Conservation (phyloP, 2,888 invertebrate genomes). For the Lasius platythorax region DNA sequence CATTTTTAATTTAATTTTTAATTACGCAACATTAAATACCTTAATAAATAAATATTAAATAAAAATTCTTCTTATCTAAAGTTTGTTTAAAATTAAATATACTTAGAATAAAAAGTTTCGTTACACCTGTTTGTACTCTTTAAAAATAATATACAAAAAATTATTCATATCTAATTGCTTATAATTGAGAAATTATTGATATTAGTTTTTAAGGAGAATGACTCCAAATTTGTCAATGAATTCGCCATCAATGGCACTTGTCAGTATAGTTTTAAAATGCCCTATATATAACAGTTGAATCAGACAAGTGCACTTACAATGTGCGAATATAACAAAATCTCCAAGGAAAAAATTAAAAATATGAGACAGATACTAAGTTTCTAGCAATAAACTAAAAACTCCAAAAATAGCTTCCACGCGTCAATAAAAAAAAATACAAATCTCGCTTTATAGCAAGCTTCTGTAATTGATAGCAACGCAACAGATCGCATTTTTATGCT, state of each 20-base stretch:
- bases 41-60: neutral
- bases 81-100: constrained; percentile 14
- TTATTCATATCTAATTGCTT: constrained; percentile 28
- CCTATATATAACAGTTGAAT: constrained; percentile 49
- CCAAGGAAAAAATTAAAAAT: constrained; percentile 3
- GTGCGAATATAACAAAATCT: constrained; percentile 47
- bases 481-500: constrained; percentile 4
- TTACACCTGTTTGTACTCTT: constrained; percentile 2
- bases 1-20: neutral
- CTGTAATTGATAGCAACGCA: constrained; percentile 16
- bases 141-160: constrained; percentile 14
- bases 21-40: neutral
- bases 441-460: neutral
- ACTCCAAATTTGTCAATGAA: constrained; percentile 37
- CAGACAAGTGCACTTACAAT: constrained; percentile 69
- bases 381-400: constrained; percentile 51
- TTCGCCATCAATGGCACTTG: constrained; percentile 16
- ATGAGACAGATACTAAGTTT: constrained; percentile 26
- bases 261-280: constrained; percentile 30
- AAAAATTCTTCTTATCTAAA: constrained; percentile 4
- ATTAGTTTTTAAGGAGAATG: constrained; percentile 32
- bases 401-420: constrained; percentile 2
- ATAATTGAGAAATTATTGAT: constrained; percentile 34
- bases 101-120: constrained; percentile 12
- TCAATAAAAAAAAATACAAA: constrained; percentile 20